Evolutionary conservation across 2,113 vertebrate species (phyloP).

Genomic region (Pteruthius melanotis): DNA sequence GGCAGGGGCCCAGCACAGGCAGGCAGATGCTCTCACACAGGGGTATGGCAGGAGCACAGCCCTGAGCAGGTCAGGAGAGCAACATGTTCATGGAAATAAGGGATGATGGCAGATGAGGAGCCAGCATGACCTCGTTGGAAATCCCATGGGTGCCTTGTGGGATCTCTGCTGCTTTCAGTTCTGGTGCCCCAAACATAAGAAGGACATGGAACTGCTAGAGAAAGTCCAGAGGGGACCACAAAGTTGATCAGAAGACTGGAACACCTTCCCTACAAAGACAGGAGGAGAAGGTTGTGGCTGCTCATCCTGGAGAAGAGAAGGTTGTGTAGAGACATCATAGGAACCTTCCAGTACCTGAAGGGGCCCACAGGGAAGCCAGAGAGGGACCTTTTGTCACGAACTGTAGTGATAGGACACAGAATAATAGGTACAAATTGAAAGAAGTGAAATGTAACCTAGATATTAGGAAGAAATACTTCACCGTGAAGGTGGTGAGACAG

Average conservation of each 20-base stretch:
- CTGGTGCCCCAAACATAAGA: background rate
- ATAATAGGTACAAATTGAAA: background rate
- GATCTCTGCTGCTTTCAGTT: background rate
- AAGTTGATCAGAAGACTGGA: background rate
- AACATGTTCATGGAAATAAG: background rate
- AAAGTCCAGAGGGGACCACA: background rate
- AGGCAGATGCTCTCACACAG: background rate
- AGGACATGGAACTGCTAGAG: background rate
- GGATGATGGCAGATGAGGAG: background rate
- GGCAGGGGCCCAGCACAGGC: background rate
- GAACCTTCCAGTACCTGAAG: background rate
- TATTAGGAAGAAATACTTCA: background rate
- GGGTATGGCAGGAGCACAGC: rapidly evolving
- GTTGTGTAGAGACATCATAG: background rate
- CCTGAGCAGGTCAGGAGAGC: background rate
- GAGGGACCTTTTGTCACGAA: background rate
- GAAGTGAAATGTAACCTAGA: background rate
- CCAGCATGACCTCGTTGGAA: background rate
- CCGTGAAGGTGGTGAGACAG: background rate
- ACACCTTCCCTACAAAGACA: background rate
- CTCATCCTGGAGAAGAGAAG: background rate
- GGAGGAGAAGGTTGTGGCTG: background rate
- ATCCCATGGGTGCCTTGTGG: background rate
- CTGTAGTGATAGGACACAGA: background rate
- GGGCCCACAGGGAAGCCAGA: background rate